phyloP scores from a whole-genome alignment of 2,797 vertebrate species.

The Gadopsis bispinosus region DNA sequence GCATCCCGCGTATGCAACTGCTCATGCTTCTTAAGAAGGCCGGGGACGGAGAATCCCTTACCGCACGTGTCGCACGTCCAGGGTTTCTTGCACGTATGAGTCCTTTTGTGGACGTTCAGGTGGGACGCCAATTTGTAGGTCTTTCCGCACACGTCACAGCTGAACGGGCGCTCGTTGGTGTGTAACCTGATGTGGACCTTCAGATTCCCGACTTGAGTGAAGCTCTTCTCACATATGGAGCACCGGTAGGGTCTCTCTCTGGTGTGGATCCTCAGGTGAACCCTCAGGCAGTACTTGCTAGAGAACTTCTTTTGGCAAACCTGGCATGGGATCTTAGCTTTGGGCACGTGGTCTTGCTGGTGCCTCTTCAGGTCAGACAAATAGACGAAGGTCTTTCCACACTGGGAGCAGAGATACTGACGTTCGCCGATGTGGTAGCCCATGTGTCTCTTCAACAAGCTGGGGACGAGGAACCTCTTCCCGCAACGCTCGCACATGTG shows the following conservation, averaged over 20 bases:
- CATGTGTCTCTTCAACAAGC: slow-evolving; percentile 83
- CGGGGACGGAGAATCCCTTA: slow-evolving; percentile 78
- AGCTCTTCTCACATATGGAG: slow-evolving; percentile 80
- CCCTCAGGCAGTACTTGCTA: slow-evolving; percentile 82
- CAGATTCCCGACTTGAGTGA: slow-evolving; percentile 81
- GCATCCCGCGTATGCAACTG: slow-evolving; percentile 72
- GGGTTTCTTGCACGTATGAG: slow-evolving; percentile 80
- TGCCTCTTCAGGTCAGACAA: slow-evolving; percentile 81
- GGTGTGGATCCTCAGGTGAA: slow-evolving; percentile 81
- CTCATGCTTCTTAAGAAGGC: slow-evolving; percentile 81
- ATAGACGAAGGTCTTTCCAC: slow-evolving; percentile 82
- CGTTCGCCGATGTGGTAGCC: slow-evolving; percentile 82
- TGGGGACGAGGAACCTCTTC: slow-evolving; percentile 81
- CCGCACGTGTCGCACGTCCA: slow-evolving; percentile 80
- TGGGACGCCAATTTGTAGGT: slow-evolving; percentile 82
- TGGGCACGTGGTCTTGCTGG: slow-evolving; percentile 81
- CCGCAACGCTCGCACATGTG: slow-evolving; percentile 86
- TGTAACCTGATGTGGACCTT: slow-evolving; percentile 82
- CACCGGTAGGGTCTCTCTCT: slow-evolving; percentile 80
- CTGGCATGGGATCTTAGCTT: slow-evolving; percentile 79
- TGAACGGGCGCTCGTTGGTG: slow-evolving; percentile 81
- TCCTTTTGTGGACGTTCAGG: slow-evolving; percentile 81
- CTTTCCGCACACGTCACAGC: slow-evolving; percentile 82
- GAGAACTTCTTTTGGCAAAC: slow-evolving; percentile 83
- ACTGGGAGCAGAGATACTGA: slow-evolving; percentile 83